Conservation (phyloP, 2,888 invertebrate genomes). For the Eupsilia transversa region DNA sequence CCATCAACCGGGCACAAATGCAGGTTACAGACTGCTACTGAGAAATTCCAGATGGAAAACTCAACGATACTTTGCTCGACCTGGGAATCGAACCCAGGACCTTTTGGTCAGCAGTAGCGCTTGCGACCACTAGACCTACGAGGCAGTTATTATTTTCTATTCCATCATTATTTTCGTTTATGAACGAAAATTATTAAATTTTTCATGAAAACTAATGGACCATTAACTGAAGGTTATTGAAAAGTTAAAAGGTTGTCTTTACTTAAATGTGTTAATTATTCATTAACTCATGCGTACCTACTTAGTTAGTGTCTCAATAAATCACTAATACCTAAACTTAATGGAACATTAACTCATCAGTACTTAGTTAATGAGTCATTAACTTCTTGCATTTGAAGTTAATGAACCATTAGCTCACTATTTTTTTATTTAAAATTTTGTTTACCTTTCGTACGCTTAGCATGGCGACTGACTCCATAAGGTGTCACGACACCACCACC, state of each 20-base stretch:
- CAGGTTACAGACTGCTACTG: no score
- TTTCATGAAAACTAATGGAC: no score
- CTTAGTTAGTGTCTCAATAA: neutral
- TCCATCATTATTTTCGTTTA: no score
- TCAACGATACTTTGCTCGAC: no score
- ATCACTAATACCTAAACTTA: neutral
- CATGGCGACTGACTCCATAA: neutral
- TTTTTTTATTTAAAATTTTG: neutral
- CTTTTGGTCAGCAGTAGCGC: no score
- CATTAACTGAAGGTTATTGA: neutral
- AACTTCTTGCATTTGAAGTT: neutral
- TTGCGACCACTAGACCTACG: no score
- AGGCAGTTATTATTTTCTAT: no score
- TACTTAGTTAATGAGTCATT: neutral
- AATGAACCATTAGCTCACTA: neutral
- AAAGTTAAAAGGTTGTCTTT: neutral
- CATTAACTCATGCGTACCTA: neutral
- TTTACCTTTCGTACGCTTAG: slow-evolving; percentile 22
- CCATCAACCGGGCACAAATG: no score
- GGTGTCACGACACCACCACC: neutral
- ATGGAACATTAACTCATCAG: neutral
- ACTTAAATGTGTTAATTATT: neutral
- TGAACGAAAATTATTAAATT: no score
- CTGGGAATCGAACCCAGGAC: no score
- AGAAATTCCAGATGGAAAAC: no score